These are phyloP conservation scores for Thymallus thymallus DNA, from an alignment of 2,113 vertebrate genomes.

Conservation along the genomic window DNA sequence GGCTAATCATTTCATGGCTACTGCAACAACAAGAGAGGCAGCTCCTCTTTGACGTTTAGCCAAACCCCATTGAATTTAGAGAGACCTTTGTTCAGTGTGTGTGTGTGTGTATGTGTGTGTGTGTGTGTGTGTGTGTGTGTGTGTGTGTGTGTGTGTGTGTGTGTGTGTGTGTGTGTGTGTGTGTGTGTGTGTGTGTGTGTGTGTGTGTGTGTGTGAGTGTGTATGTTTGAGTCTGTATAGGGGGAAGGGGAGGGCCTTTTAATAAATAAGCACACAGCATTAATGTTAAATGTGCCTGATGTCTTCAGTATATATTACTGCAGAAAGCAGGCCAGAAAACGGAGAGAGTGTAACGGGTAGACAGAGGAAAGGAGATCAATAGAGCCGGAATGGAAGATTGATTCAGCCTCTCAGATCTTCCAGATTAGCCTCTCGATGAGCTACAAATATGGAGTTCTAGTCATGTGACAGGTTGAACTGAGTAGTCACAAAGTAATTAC, in stretches of 20 bases:
- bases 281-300: constrained; percentile 70
- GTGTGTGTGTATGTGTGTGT: not conserved
- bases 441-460: constrained; percentile 70
- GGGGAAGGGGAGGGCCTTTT: constrained; percentile 40
- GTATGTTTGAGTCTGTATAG: no score
- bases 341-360: constrained; percentile 54
- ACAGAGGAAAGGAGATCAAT: constrained; percentile 72
- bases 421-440: constrained; percentile 72
- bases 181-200: no score
- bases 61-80: constrained; percentile 17
- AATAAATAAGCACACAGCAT: constrained; percentile 55
- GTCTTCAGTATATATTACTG: constrained; percentile 70
- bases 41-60: constrained; percentile 29
- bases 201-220: no score
- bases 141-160: not conserved
- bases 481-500: constrained; percentile 65
- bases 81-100: constrained; percentile 11
- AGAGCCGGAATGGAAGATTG: constrained; percentile 67
- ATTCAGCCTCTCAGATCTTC: constrained; percentile 71
- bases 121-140: not conserved
- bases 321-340: constrained; percentile 57
- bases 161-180: not conserved
- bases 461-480: constrained; percentile 66
- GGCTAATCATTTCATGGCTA: constrained; percentile 63
- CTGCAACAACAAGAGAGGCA: constrained; percentile 56